phyloP scores from a whole-genome alignment of 2,113 vertebrate species.

The Rallus limicola region DNA sequence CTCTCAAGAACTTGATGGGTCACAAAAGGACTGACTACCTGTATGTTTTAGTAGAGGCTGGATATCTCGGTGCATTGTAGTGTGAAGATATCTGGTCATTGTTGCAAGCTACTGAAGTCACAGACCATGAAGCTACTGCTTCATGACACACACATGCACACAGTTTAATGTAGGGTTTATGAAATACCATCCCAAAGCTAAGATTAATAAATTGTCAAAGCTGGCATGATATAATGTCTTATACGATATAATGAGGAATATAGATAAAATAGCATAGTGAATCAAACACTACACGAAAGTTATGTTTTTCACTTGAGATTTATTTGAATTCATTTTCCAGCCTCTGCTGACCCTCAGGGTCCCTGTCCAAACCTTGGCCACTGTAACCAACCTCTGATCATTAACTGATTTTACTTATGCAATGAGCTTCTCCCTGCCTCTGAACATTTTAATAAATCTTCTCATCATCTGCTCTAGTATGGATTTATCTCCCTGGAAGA shows the following conservation, averaged over 20 bases:
- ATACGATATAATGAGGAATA: background rate
- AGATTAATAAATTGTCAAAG: background rate
- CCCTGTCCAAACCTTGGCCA: background rate
- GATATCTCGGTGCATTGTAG: background rate
- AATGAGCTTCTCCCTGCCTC: background rate
- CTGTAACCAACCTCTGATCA: background rate
- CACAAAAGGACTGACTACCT: background rate
- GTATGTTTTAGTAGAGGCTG: background rate
- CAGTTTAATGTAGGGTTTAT: background rate
- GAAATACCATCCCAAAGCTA: background rate
- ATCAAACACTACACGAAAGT: background rate
- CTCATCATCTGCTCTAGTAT: background rate
- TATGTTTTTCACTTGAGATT: background rate
- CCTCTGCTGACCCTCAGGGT: background rate
- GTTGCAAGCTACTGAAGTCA: background rate
- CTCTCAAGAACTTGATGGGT: background rate
- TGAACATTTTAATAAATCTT: fast-evolving
- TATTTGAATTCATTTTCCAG: background rate
- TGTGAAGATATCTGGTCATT: background rate
- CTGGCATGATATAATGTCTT: background rate
- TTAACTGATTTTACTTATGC: background rate
- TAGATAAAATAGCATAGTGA: background rate
- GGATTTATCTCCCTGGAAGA: background rate
- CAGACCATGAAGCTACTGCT: background rate
- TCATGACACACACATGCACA: background rate